Conservation (phyloP, 2,113 vertebrate species). For the Boulengeromyrus knoepffleri region DNA sequence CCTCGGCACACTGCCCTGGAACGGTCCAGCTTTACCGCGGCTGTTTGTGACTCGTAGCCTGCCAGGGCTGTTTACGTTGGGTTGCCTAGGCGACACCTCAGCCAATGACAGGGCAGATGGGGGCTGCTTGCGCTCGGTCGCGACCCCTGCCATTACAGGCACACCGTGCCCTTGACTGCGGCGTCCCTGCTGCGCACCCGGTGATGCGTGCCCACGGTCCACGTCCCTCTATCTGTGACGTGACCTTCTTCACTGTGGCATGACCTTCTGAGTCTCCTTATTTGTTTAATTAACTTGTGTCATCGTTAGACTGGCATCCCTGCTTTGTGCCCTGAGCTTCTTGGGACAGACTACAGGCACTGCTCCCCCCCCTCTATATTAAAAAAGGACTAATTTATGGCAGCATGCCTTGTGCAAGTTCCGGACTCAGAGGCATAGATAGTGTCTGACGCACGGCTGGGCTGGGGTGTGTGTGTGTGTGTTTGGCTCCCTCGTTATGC, state of each 20-base stretch:
- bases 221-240: neutral
- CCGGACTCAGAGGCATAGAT: neutral
- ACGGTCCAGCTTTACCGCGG: neutral
- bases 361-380: neutral
- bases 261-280: neutral
- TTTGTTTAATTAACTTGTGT: neutral
- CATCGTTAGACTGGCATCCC: neutral
- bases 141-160: neutral
- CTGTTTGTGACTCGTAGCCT: neutral
- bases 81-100: neutral
- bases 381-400: neutral
- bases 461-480: neutral
- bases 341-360: neutral
- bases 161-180: neutral
- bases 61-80: neutral
- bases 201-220: neutral
- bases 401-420: neutral
- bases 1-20: neutral
- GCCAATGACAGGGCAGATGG: neutral
- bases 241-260: neutral
- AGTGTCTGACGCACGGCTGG: neutral
- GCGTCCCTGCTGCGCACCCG: neutral
- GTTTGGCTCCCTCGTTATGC: neutral
- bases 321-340: neutral
- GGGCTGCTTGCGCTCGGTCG: neutral